A percentile compares a stretch with the other conserved stretches of the same genome.
Conservation (phyloP, 2,113 vertebrate genomes). For the Ahaetulla prasina region DNA sequence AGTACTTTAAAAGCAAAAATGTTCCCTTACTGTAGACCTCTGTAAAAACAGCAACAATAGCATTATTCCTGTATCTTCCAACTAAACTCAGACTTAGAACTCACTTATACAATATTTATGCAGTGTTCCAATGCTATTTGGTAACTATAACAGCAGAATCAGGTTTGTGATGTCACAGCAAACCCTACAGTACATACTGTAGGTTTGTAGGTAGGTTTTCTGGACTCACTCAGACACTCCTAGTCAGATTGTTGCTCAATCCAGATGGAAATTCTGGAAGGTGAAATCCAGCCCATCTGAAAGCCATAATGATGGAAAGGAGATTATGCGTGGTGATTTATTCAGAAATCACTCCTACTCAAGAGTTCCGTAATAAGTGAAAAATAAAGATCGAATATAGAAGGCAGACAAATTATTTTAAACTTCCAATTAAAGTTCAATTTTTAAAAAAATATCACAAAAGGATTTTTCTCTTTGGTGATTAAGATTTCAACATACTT, state of each 20-base stretch:
- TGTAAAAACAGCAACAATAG: background rate
- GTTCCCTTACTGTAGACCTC: background rate
- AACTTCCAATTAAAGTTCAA: background rate
- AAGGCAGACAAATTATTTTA: conserved; percentile 18
- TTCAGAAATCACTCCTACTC: background rate
- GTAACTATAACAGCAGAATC: conserved; percentile 57
- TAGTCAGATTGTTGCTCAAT: background rate
- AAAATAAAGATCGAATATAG: background rate
- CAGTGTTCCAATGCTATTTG: conserved; percentile 40
- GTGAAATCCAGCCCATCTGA: background rate
- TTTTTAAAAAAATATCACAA: background rate
- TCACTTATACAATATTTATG: background rate
- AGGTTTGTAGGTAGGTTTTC: background rate
- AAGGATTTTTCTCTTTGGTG: conserved; percentile 20
- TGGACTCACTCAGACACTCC: background rate
- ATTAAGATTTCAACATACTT: conserved; percentile 35
- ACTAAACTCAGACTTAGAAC: conserved; percentile 12
- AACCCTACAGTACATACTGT: background rate
- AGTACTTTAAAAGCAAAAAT: background rate
- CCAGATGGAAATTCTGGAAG: background rate
- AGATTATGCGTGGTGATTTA: background rate
- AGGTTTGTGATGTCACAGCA: conserved; percentile 56
- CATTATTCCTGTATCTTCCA: background rate
- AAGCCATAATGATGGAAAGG: background rate
- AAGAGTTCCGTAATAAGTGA: background rate